phyloP scores from a whole-genome alignment of 2,797 vertebrate genomes.

The Sebastes iracundus region DNA sequence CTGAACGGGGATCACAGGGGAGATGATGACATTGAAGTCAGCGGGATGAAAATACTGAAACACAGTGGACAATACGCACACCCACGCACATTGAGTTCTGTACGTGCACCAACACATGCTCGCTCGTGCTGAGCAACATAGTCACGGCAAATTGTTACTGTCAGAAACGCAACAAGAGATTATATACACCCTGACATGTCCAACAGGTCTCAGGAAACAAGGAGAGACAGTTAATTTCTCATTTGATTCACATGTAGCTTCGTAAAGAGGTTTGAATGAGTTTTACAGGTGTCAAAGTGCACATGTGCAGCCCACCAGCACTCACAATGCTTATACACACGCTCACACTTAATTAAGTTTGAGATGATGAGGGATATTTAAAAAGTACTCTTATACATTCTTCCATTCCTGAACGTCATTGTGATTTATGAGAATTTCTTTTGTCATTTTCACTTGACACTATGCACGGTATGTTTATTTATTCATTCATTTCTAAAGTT shows the following conservation, averaged over 20 bases:
- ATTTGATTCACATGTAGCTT: constrained; percentile 14
- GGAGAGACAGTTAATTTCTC: neutral
- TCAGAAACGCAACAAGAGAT: neutral
- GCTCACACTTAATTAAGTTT: neutral
- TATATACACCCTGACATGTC: neutral
- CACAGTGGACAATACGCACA: constrained; percentile 17
- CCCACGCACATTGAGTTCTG: neutral
- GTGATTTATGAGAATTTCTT: neutral
- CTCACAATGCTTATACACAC: neutral
- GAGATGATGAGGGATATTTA: neutral
- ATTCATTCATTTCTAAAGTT: neutral
- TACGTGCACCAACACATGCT: constrained; percentile 4
- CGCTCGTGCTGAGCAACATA: neutral
- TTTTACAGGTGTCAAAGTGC: constrained; percentile 17
- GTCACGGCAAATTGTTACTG: neutral
- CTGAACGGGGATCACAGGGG: constrained; percentile 44
- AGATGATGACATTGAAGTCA: constrained; percentile 68
- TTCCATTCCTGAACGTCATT: neutral
- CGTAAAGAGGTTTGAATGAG: constrained; percentile 8
- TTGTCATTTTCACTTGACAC: neutral
- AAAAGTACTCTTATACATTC: neutral
- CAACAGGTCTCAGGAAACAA: constrained; percentile 8
- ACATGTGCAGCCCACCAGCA: neutral
- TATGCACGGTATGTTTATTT: neutral
- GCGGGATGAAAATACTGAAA: constrained; percentile 47